A percentile compares a stretch with the other conserved stretches of the same genome.
Conservation (phyloP, 2,888 invertebrate genomes). For the Balanococcus diminutus region DNA sequence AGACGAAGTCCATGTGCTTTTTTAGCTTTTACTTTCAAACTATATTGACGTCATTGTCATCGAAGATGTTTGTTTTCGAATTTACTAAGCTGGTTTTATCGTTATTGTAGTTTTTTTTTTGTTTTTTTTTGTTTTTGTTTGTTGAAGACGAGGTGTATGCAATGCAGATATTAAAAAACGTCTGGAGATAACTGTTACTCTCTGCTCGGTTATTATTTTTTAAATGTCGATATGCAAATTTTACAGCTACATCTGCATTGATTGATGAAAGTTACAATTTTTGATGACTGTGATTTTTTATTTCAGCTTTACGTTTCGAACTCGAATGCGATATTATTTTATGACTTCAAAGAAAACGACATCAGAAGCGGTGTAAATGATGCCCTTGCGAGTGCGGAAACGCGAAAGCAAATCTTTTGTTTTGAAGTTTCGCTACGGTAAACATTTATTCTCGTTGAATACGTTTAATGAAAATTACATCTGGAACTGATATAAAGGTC, state of each 20-base stretch:
- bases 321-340: background rate
- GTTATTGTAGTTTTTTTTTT: background rate
- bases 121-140: no score
- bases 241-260: background rate
- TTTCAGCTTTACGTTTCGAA: background rate
- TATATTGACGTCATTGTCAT: constrained; percentile 14
- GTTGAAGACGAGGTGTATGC: background rate
- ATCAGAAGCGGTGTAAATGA: background rate
- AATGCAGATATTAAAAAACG: background rate
- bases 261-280: constrained; percentile 1
- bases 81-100: background rate
- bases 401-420: background rate
- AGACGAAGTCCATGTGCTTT: background rate
- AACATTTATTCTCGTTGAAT: background rate
- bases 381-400: background rate
- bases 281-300: background rate
- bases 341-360: background rate
- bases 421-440: background rate
- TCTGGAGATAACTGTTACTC: background rate
- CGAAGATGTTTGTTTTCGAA: background rate
- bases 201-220: constrained; percentile 2
- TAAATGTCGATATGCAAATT: constrained; percentile 23
- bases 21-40: background rate
- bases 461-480: constrained; percentile 1
- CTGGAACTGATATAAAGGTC: background rate